Percentiles rank a stretch among this genome's conserved stretches.
Conservation (phyloP, 2,888 invertebrate species). For the Cremastinae sp. region DNA sequence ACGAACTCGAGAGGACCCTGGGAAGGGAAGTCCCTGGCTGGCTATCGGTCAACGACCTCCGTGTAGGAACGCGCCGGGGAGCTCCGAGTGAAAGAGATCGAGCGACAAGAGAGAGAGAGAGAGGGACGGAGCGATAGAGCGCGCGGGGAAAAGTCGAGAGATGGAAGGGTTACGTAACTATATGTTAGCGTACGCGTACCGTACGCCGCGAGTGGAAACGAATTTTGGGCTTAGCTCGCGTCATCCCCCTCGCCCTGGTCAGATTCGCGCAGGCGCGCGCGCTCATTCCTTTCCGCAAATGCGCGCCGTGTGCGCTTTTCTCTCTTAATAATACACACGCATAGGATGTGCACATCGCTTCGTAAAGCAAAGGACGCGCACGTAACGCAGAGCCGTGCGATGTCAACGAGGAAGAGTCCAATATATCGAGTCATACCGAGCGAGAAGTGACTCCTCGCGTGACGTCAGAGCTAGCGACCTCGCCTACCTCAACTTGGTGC, state of each 20-base stretch:
- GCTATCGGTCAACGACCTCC: constrained; percentile 77
- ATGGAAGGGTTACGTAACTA: constrained; percentile 60
- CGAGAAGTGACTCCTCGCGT: constrained; percentile 59
- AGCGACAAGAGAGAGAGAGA: constrained; percentile 35
- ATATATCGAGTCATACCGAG: constrained; percentile 6
- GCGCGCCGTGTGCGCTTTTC: constrained; percentile 32
- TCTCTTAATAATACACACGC: neutral
- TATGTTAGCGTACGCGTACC: constrained; percentile 52
- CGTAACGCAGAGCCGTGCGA: constrained; percentile 12
- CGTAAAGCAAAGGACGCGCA: constrained; percentile 17
- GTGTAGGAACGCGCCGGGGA: constrained; percentile 69
- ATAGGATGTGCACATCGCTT: neutral
- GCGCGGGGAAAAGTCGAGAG: too few species aligned
- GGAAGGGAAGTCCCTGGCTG: constrained; percentile 70
- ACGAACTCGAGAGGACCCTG: constrained; percentile 67
- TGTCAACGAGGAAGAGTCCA: constrained; percentile 52
- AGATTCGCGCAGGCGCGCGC: constrained; percentile 58
- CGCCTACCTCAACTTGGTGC: constrained; percentile 78
- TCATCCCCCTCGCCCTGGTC: constrained; percentile 16
- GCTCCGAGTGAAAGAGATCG: constrained; percentile 31
- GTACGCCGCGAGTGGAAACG: constrained; percentile 47
- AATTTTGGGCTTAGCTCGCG: constrained; percentile 50
- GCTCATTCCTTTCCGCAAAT: constrained; percentile 51
- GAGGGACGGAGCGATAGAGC: constrained; percentile 40
- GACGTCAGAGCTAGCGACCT: constrained; percentile 73